Evolutionary conservation across 2,113 vertebrate species (phyloP).

Genomic region (Herpetotheres cachinnans): DNA sequence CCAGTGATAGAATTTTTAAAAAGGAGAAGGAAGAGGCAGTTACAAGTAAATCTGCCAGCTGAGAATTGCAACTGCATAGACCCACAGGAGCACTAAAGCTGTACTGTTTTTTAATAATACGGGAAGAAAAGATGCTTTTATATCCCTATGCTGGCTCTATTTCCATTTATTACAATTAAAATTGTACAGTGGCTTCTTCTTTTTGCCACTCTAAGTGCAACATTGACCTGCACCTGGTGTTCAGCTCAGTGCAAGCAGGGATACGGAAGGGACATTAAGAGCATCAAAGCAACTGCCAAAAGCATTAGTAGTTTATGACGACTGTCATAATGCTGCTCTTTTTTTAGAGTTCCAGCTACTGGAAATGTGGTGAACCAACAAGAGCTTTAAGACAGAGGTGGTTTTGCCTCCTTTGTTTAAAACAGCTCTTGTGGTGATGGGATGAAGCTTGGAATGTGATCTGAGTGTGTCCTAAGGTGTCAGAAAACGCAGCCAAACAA

Average conservation of each 20-base stretch:
- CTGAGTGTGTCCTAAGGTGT: neutral
- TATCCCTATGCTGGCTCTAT: neutral
- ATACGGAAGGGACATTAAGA: neutral
- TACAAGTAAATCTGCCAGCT: conserved; percentile 40
- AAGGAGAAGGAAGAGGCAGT: conserved; percentile 21
- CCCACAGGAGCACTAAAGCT: neutral
- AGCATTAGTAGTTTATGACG: neutral
- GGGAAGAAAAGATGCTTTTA: neutral
- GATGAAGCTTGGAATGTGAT: neutral
- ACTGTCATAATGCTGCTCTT: neutral
- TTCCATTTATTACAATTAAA: conserved; percentile 20
- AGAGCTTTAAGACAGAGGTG: neutral
- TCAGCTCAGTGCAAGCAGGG: neutral
- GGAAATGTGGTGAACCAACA: neutral
- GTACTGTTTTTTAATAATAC: neutral
- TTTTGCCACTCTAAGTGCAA: neutral
- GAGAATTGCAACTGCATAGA: neutral
- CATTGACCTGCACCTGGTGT: neutral
- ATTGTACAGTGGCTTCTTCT: neutral
- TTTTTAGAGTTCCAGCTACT: neutral
- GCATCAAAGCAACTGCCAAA: neutral
- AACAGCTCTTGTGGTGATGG: neutral
- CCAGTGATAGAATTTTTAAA: conserved; percentile 14
- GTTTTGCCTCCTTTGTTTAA: neutral
- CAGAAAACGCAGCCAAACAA: neutral